These are phyloP conservation scores for Trypoxylus dichotomus DNA, from an alignment of 1,140 invertebrate genomes.

Conservation along the genomic window DNA sequence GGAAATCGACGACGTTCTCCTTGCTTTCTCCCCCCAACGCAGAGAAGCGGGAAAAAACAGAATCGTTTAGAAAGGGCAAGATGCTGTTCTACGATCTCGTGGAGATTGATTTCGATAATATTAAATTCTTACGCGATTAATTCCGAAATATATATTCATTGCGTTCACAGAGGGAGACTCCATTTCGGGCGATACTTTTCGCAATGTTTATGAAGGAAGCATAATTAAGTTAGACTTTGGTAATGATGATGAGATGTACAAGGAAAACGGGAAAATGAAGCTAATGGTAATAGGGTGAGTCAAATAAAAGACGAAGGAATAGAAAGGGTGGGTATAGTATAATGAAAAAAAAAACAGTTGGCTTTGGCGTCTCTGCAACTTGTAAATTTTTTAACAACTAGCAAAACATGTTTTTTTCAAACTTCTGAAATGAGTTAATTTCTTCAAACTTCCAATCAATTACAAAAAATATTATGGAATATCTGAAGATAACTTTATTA, in stretches of 20 bases:
- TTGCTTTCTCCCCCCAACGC: neutral
- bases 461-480: no score
- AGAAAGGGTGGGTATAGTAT: neutral
- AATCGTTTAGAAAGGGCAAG: neutral
- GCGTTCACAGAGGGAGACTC: neutral
- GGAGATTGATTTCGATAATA: conserved; percentile 14
- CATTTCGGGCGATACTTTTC: neutral
- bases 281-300: neutral
- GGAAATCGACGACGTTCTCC: neutral
- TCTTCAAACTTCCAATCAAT: no score
- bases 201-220: neutral
- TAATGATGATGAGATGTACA: neutral
- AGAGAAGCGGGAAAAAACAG: neutral
- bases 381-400: no score
- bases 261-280: neutral
- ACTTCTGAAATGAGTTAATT: no score
- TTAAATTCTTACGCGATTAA: conserved; percentile 1
- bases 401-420: no score
- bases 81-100: neutral
- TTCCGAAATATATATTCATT: neutral
- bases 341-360: neutral
- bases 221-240: neutral
- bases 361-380: no score
- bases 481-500: no score
- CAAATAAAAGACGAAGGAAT: neutral